Base-by-base conservation (phyloP, 2,113 vertebrate species). In the Epinephelus fuscoguttatus region DNA sequence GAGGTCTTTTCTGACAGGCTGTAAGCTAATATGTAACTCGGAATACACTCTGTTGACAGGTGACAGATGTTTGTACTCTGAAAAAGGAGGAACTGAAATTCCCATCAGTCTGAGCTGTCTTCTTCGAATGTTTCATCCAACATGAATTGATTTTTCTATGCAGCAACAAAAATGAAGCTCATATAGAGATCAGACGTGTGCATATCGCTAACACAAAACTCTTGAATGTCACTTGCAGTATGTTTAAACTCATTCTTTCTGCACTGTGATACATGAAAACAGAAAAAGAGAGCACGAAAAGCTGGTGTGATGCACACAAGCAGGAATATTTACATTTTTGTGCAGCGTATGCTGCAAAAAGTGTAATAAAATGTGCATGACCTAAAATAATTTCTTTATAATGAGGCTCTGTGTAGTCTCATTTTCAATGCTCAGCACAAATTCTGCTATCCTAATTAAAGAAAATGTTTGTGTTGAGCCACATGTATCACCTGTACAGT, bases 31-130 rank as follows among this genome's bases (percentile, higher is more conserved):
- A 53, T 45, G 68, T 21, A 33, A 77, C 63, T 45, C 9, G 0
- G 21, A 8, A 77, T 17, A 37, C 42, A 10, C 23, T 71, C 33
- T 21, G 4, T 52, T 27, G 59, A 81, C 57, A 70, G 33, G 25
- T 60, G 79, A 80, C 84, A 78, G 79, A 74, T 78, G 82, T 74
- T 79, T 67, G 59, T 78, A 70, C 69, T 70, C 45, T 30, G 25
- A 70, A 50, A 60, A 45, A 59, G 37, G 66, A 70, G 64, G 70
- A 70, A 68, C 57, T 68, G 55, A 45, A 52, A 78, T 56, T 63
- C 64, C 62, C 56, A 56, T 64, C 75, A 78, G 68, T 50, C 52
- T 15, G 50, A 56, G 50, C 56, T 4, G 52, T 67, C 57, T 18
- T 71, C 68, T 64, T 18, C 47, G 47, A 53, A 50, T 33, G 12